A percentile compares a stretch with the other conserved stretches of the same genome.
Evolutionary conservation across 2,888 invertebrate species (phyloP).

Genomic region (Thera obeliscata): DNA sequence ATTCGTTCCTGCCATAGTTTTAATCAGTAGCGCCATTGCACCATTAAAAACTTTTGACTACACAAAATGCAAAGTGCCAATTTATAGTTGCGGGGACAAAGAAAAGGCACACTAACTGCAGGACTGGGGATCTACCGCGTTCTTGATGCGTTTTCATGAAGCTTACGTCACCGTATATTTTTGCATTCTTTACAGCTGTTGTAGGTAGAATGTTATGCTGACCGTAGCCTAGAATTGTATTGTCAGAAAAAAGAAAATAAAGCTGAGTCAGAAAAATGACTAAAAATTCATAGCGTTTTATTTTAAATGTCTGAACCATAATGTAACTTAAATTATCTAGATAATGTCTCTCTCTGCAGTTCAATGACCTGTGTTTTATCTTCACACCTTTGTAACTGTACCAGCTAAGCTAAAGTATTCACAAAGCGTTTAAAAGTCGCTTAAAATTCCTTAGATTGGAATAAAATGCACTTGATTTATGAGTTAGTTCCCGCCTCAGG

Average conservation of each 20-base stretch:
- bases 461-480: conserved; percentile 20
- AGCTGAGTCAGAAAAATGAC: too few species aligned
- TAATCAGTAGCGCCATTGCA: conserved; percentile 18
- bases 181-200: too few species aligned
- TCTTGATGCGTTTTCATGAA: background rate
- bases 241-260: too few species aligned
- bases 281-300: too few species aligned
- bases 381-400: background rate
- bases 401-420: conserved; percentile 1
- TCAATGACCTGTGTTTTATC: conserved; percentile 3
- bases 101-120: background rate
- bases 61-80: conserved; percentile 9
- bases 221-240: too few species aligned
- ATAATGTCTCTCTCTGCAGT: background rate
- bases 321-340: background rate
- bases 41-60: conserved; percentile 20
- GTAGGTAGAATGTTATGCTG: too few species aligned
- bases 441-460: conserved; percentile 19
- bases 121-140: background rate
- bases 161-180: too few species aligned
- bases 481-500: background rate
- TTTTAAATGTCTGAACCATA: too few species aligned
- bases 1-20: conserved; percentile 16
- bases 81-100: conserved; percentile 16
- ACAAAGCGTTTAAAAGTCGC: conserved; percentile 16